A percentile compares a stretch with the other conserved stretches of the same genome.
These are phyloP conservation scores for Manacus vitellinus DNA, from an alignment of 2,113 vertebrate species.

Conservation along the genomic window DNA sequence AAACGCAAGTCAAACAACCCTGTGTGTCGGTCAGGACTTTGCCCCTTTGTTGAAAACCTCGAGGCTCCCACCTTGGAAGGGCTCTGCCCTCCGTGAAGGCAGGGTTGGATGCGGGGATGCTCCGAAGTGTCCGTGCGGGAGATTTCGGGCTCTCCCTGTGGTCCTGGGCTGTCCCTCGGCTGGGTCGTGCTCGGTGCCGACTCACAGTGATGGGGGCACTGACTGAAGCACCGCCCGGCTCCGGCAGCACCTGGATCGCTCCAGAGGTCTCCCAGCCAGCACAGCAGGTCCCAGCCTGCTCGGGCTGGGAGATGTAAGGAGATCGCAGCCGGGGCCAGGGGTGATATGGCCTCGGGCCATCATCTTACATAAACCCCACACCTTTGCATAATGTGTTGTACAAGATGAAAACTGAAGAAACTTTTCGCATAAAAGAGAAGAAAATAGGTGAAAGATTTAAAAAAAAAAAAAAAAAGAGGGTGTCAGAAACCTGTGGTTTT, in stretches of 20 bases:
- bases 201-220: not conserved
- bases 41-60: accelerated
- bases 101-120: accelerated
- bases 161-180: not conserved
- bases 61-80: accelerated
- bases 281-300: not conserved
- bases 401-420: not conserved
- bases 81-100: no score
- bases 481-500: not conserved
- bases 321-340: conserved; percentile 11
- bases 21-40: accelerated
- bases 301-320: not conserved
- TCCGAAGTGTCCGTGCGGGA: accelerated
- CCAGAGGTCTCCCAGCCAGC: not conserved
- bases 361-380: not conserved
- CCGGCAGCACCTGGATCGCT: not conserved
- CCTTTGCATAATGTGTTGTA: conserved; percentile 17
- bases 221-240: not conserved
- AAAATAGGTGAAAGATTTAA: not conserved
- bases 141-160: not conserved
- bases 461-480: not conserved
- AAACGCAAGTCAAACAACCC: no score
- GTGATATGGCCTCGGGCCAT: conserved; percentile 2
- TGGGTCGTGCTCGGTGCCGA: not conserved
- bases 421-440: not conserved